These are phyloP conservation scores for Unio pictorum DNA, from an alignment of 2,888 invertebrate genomes.

Conservation along the genomic window DNA sequence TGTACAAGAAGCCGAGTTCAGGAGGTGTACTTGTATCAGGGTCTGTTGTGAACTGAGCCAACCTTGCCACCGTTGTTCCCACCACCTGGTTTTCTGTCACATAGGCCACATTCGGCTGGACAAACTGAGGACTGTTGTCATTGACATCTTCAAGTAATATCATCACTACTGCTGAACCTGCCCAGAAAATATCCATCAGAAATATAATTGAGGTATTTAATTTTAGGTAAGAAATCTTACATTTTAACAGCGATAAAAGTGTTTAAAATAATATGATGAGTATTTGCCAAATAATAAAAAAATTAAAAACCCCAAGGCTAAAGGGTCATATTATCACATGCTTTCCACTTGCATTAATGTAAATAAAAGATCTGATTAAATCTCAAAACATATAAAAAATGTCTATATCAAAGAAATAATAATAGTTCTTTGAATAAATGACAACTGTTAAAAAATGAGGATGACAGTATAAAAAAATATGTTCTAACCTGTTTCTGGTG, in stretches of 20 bases:
- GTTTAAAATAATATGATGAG: too few relatives aligned
- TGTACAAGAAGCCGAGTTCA: conserved; percentile 90
- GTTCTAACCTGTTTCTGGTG: conserved; percentile 57
- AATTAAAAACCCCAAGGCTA: too few relatives aligned
- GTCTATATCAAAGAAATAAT: too few relatives aligned
- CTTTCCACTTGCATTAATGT: too few relatives aligned
- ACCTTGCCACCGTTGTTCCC: conserved; percentile 43
- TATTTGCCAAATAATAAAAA: too few relatives aligned
- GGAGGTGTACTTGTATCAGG: conserved; percentile 84
- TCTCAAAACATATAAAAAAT: too few relatives aligned
- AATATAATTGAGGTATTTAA: background rate
- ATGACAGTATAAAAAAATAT: too few relatives aligned
- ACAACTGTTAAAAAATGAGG: too few relatives aligned
- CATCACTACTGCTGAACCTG: conserved; percentile 86
- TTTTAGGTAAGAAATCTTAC: background rate
- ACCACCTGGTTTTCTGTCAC: conserved; percentile 52
- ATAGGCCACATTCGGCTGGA: conserved; percentile 56
- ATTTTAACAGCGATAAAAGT: background rate
- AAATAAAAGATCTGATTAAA: too few relatives aligned
- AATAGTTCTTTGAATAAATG: too few relatives aligned
- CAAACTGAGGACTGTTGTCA: conserved; percentile 90
- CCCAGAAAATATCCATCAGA: conserved; percentile 15
- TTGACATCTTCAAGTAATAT: conserved; percentile 90
- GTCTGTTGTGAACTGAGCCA: conserved; percentile 74
- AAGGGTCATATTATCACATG: too few relatives aligned